Evolutionary conservation across 2,113 vertebrate genomes (phyloP), one percentile per base, ranked within the genome.

Genomic region (Acrocephalus arundinaceus): DNA sequence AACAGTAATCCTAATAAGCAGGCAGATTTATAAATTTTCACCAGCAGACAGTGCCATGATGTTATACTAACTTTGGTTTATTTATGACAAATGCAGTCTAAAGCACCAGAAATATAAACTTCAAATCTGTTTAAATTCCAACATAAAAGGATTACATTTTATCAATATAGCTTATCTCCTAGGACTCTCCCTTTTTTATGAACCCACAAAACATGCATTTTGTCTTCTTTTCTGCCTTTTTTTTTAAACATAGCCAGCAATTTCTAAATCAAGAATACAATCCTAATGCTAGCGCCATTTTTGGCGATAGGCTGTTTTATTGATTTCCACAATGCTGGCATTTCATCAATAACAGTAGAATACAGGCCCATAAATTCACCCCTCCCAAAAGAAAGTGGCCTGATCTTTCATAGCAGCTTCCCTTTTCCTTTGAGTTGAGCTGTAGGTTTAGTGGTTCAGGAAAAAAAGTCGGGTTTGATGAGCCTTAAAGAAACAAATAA

Each of bases 91-190:
- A 90, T 81, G 84, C 82, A 94, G 77, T 91, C 87, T 81, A 68
- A 92, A 67, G 61, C 51, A 90, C 48, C 63, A 83, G 82, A 88
- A 90, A 90, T 74, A 90, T 43, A 94, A 96, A 95, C 74, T 66
- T 89, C 58, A 87, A 96, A 95, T 88, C 86, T 41, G 87, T 97
- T 97, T 59, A 43, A 94, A 87, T 97, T 97, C 91, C 73, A 70
- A 9, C n/a, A 78, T 94, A 97, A 96, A 92, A 71, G 85, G 85
- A 94, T 95, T 97, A 85, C 37, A 14, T 89, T 94, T 96, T 96
- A 92, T 92, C 91, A 66, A 7, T 81, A 43, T 35, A 87, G 71
- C 82, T 94, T 87, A 95, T 96, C 87, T 89, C 17, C 25, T 72
- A 85, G 54, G 25, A 30, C 35, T 55, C 23, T 93, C 55, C 85